These are phyloP conservation scores for Cuniculus paca DNA, from an alignment of 2,797 vertebrate species.

Conservation along the genomic window DNA sequence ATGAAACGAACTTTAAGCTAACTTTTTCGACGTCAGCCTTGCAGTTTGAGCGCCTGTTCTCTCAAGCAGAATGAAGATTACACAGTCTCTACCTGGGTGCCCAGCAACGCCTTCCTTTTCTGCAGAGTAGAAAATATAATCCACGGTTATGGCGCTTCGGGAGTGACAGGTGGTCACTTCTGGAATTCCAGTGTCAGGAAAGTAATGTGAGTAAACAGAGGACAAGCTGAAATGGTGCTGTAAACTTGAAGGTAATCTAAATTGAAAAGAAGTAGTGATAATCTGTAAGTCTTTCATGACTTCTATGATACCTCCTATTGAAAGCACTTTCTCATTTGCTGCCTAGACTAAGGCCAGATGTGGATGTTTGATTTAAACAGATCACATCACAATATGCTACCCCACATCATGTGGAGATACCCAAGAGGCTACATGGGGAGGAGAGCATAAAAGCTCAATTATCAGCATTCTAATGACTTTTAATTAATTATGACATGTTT, in stretches of 20 bases:
- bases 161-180: slow-evolving; percentile 97
- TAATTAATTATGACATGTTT: not conserved
- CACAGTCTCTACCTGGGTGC: slow-evolving; percentile 88
- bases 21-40: not conserved
- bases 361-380: not conserved
- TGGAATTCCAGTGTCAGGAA: slow-evolving; percentile 90
- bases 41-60: not conserved
- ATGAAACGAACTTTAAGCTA: not conserved
- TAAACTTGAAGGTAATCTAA: slow-evolving; percentile 88
- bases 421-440: not conserved
- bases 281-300: not conserved
- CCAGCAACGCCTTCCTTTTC: slow-evolving; percentile 74
- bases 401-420: not conserved
- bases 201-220: slow-evolving; percentile 94
- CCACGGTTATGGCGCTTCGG: slow-evolving; percentile 94
- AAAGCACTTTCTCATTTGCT: not conserved
- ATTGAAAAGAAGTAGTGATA: not conserved
- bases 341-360: not conserved
- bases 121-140: slow-evolving; percentile 97
- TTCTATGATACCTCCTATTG: not conserved
- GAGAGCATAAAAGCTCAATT: not conserved
- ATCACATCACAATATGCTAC: not conserved
- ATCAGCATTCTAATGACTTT: not conserved
- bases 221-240: slow-evolving; percentile 92
- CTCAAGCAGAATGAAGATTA: not conserved